Conservation (phyloP, 2,113 vertebrate species). For the Calidris pygmaea region DNA sequence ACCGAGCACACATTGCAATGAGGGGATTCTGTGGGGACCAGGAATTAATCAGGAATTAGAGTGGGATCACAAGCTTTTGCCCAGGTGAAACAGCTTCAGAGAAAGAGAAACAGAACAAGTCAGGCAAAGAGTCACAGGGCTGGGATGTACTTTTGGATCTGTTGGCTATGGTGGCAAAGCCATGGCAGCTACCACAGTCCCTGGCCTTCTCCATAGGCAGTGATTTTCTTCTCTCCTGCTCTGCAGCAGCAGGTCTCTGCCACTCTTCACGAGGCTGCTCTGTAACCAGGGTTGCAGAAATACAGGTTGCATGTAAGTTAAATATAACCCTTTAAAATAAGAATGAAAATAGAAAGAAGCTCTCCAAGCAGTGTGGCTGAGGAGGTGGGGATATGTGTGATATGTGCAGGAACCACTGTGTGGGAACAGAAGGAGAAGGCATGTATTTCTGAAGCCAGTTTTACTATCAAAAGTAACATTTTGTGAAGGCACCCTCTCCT, state of each 20-base stretch:
- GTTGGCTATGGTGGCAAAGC: neutral
- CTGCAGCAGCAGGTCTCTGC: neutral
- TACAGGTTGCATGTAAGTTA: neutral
- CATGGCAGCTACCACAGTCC: neutral
- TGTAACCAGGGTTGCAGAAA: neutral
- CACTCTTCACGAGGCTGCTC: neutral
- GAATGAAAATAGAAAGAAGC: neutral
- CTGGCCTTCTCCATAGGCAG: neutral
- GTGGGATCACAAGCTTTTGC: neutral
- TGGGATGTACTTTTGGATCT: neutral
- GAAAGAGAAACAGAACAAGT: neutral
- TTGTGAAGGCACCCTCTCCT: neutral
- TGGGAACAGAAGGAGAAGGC: neutral
- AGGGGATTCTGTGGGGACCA: neutral
- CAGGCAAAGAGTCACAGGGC: neutral
- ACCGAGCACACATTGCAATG: neutral
- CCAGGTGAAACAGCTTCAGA: neutral
- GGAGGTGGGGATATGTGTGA: neutral
- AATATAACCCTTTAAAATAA: neutral
- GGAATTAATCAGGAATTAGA: neutral
- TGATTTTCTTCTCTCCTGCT: neutral
- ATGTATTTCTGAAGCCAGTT: neutral
- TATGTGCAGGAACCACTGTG: neutral
- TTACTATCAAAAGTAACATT: constrained; percentile 16
- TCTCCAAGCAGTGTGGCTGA: neutral